These are phyloP conservation scores for Rhagonycha fulva DNA, from an alignment of 2,888 invertebrate genomes.

Conservation along the genomic window DNA sequence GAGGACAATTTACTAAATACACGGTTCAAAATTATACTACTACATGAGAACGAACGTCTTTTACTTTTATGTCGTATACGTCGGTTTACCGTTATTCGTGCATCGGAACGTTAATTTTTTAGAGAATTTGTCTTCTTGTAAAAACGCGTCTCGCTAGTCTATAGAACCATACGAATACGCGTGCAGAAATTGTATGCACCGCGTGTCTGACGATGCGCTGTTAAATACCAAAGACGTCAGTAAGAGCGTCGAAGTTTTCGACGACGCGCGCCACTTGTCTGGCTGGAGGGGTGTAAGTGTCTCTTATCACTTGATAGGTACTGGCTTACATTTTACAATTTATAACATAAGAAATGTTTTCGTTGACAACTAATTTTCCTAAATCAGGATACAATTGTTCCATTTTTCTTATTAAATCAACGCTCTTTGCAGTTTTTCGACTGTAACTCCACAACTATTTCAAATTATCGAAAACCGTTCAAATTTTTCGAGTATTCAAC, in stretches of 20 bases:
- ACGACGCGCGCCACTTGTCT: slow-evolving; percentile 49
- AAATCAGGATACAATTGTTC: background rate
- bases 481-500: too few relatives aligned
- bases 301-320: slow-evolving; percentile 46
- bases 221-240: slow-evolving; percentile 50
- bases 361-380: slow-evolving; percentile 24
- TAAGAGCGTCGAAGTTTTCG: slow-evolving; percentile 45
- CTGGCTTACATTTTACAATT: slow-evolving; percentile 43
- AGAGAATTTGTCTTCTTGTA: background rate
- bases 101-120: background rate
- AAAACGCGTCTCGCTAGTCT: slow-evolving; percentile 8
- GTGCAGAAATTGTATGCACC: slow-evolving; percentile 47
- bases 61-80: background rate
- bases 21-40: background rate
- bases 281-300: slow-evolving; percentile 50
- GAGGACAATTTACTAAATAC: slow-evolving; percentile 18
- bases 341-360: slow-evolving; percentile 15
- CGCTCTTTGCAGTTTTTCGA: background rate
- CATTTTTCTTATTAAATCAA: background rate
- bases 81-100: background rate
- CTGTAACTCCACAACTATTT: background rate
- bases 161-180: slow-evolving; percentile 31
- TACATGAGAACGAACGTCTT: slow-evolving; percentile 4
- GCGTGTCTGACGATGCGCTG: slow-evolving; percentile 47
- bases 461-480: background rate